Evolutionary conservation across 2,888 invertebrate species (phyloP).

Genomic region (Tipula lateralis): DNA sequence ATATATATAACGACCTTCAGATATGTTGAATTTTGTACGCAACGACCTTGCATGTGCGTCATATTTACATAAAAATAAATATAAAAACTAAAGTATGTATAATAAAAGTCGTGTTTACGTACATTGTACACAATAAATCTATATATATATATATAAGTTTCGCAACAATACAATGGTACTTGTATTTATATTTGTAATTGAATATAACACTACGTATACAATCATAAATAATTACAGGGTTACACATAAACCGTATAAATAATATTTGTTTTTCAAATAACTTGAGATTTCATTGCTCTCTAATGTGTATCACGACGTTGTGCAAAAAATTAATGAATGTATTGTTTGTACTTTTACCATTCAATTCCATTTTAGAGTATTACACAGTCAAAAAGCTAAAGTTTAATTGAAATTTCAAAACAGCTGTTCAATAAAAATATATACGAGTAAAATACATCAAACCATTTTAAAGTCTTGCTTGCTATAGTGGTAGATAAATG

Average conservation of each 20-base stretch:
- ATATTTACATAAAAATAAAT: conserved; percentile 30
- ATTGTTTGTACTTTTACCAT: not conserved
- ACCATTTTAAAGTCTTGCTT: not conserved
- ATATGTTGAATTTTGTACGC: conserved; percentile 50
- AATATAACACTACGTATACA: not conserved
- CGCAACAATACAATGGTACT: conserved; percentile 11
- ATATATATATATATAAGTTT: not conserved
- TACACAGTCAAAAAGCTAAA: not conserved
- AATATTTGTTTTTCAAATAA: not conserved
- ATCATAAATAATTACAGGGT: not conserved
- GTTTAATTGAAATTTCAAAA: not conserved
- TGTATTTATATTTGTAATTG: not conserved
- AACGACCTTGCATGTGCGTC: conserved; percentile 49
- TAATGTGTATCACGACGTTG: not conserved
- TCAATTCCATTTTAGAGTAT: not conserved
- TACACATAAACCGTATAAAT: not conserved
- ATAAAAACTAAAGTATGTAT: not conserved
- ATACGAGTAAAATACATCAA: not conserved
- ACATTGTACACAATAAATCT: not conserved
- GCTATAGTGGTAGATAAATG: not conserved
- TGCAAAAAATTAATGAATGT: not conserved
- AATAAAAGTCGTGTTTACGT: conserved; percentile 13
- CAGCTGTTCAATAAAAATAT: not conserved
- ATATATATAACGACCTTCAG: conserved; percentile 48
- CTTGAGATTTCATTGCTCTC: not conserved